phyloP scores from a whole-genome alignment of 92 coral and sea anemone genomes.

The Meandrina meandrites region DNA sequence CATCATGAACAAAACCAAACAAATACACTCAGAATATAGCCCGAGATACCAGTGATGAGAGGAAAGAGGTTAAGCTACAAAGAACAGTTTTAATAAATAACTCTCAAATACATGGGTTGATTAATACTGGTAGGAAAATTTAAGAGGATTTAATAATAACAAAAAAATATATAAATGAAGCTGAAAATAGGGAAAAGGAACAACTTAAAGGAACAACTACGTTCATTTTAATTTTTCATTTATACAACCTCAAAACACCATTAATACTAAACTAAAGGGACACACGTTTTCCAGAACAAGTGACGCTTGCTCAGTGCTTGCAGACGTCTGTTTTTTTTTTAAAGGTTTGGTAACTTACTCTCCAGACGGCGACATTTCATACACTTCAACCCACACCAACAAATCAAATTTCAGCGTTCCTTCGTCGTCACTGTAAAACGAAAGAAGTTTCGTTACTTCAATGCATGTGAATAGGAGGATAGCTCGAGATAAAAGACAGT shows the following conservation, averaged over 20 bases:
- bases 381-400: constrained; percentile 89
- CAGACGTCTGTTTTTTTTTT: background rate
- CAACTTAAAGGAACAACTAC: background rate
- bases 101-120: too few relatives aligned
- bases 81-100: too few relatives aligned
- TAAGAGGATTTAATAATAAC: too few relatives aligned
- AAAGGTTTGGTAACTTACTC: constrained; percentile 75
- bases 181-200: background rate
- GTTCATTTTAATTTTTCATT: background rate
- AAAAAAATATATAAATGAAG: background rate
- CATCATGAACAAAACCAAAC: too few relatives aligned
- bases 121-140: background rate
- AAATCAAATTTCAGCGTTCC: constrained; percentile 73
- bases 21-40: too few relatives aligned
- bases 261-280: too few relatives aligned
- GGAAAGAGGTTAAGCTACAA: background rate
- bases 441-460: background rate
- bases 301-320: too few relatives aligned
- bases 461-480: background rate
- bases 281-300: too few relatives aligned
- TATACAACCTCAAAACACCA: background rate
- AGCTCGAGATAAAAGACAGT: background rate
- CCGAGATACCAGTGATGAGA: too few relatives aligned
- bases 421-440: constrained; percentile 56
- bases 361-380: constrained; percentile 91